phyloP scores from a whole-genome alignment of 2,888 invertebrate genomes.

The Melinaea marsaeus region DNA sequence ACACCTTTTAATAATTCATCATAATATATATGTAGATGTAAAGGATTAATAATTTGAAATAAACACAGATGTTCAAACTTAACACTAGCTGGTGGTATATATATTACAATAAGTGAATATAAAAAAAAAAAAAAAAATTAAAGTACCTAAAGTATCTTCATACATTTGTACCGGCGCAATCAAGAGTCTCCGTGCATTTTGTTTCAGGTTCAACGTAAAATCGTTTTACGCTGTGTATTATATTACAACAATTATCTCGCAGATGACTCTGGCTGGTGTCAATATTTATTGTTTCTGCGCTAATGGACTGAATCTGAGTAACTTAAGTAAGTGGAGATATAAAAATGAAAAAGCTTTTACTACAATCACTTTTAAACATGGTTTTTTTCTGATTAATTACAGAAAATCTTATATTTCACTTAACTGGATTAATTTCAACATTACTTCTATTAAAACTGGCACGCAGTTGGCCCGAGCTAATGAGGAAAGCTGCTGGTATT shows the following conservation, averaged over 20 bases:
- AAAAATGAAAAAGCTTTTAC: not conserved
- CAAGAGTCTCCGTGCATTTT: not conserved
- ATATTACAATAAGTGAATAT: no score
- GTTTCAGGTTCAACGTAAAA: slow-evolving; percentile 38
- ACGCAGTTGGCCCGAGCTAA: slow-evolving; percentile 41
- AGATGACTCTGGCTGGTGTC: slow-evolving; percentile 29
- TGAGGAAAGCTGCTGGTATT: slow-evolving; percentile 37
- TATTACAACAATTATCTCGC: slow-evolving; percentile 29
- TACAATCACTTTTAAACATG: slow-evolving; percentile 8
- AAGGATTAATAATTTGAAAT: not conserved
- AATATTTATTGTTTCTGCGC: slow-evolving; percentile 33
- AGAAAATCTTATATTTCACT: slow-evolving; percentile 41
- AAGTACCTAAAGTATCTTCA: no score
- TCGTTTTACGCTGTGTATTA: slow-evolving; percentile 39
- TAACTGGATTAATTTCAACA: slow-evolving; percentile 30
- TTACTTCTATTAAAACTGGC: slow-evolving; percentile 40
- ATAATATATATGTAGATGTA: not conserved
- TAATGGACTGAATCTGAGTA: slow-evolving; percentile 28
- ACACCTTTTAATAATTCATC: not conserved
- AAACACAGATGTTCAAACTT: no score
- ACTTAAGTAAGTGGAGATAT: slow-evolving; percentile 37
- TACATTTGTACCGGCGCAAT: no score
- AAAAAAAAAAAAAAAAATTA: no score
- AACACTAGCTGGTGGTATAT: no score
- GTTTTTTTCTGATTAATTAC: slow-evolving; percentile 36